Evolutionary conservation across 2,113 vertebrate genomes (phyloP), one percentile per base, ranked within the genome.

Genomic region (Vidua chalybeata): DNA sequence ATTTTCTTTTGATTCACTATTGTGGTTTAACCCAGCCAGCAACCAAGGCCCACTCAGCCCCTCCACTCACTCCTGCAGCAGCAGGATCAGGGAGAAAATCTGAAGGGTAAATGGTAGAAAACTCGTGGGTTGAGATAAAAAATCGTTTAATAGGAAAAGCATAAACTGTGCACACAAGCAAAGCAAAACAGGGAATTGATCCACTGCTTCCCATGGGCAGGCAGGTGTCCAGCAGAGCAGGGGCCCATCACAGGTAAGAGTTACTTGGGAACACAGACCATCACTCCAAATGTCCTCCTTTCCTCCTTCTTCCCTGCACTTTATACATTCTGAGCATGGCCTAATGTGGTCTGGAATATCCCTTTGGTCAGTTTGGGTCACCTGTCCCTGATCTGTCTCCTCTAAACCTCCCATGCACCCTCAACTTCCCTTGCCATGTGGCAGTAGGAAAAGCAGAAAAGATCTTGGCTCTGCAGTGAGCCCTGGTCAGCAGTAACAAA

Each of bases 351-450:
- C 55, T 46, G 28, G 28, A 61, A 46, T n/a, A 89, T 21, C 11
- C 16, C n/a, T 41, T 17, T 31, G 21, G 11, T 21, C 39, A 41
- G 7, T 41, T 18, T 4, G 13, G 21, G 26, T 52, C 46, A 27
- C 8, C 39, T 62, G 28, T 13, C 7, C 48, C 7, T 3, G 8
- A 11, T 19, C 5, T 48, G 26, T 35, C 41, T 48, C 20, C 15
- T 76, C n/a, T 21, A 41, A 62, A 0, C 56, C 12, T 49, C 41
- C 55, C 0, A 0, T 31, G 26, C 17, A 54, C 6, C 11, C 16
- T n/a, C 55, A 43, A 0, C 4, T 24, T 48, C 16, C 10, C 41
- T 35, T n/a, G 6, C 41, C n/a, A 15, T 3, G 0, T 23, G 21
- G 14, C 41, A 35, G 15, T 16, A 41, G 1, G 3, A 69, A 49